Base-by-base conservation (phyloP, 1,140 invertebrate genomes). In the Aphis gossypii region DNA sequence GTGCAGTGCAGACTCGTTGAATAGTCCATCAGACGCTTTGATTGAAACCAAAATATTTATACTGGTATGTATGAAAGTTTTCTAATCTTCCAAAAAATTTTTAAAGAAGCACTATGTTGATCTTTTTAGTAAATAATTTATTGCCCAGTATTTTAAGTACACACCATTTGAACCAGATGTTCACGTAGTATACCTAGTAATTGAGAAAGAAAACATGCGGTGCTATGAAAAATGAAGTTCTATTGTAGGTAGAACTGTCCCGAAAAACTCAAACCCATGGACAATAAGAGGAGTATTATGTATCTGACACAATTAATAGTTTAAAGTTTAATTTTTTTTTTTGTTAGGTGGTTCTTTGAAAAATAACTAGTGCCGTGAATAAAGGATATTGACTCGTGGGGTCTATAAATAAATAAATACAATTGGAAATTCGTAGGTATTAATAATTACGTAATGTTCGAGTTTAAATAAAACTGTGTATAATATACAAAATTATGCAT, bases 11-110 rank as follows among this genome's bases (percentile, higher is more conserved):
- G 98, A 95, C 96, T 99, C 82, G 97, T 99, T 93, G 98, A 98
- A 76, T 98, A 99, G 95, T 99, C 99, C 95, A 98, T 99, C 95
- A 97, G 98, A 95, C 96, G 98, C 94, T 99, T 68, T n/a, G 11
- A 60, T 99, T 95, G 99, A 99, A 95, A 96, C 97, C 94, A 99
- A 99, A 96, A 99, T 99, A 94, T 99, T 99, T 96, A 99, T 99
- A 96, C 96, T 99, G 92, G 98, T 2, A 2, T 91, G 11, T 93
- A 93, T 95, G 95, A 20, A 30, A 68, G 11, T 30, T 9, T 30
- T n/a, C 11, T 94, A 97, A 97, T 96, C 98, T 54, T 96, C 96
- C 38, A 97, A 98, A 95, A 97, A 97, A 86, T 96, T 97, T 86
- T 96, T 99, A 94, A 96, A 98, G 95, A 96, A 98, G 94, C 98